Base-by-base conservation (phyloP, 2,888 invertebrate species). In the Neria commutata region DNA sequence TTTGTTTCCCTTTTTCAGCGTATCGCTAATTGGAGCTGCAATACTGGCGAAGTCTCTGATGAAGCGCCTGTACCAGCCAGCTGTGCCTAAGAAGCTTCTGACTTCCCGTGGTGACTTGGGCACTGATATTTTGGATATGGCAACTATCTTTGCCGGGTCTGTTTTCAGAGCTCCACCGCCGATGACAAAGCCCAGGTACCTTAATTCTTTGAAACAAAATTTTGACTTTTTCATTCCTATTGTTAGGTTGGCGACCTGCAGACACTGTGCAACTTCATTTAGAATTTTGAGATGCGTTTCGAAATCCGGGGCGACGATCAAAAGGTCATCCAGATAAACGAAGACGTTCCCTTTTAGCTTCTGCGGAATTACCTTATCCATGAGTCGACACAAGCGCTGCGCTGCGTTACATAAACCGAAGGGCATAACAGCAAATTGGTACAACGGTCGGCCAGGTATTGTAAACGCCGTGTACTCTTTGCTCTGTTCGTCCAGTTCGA, bases 21-120 rank as follows among this genome's bases (percentile, higher is more conserved):
- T 23, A 14, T 54, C 58, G 1, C 40, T 61, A 0, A 62, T 16
- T 1, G 64, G 57, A 1, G 52, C 54, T 4, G 57, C 16, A 0
- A 62, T 1, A 0, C 8, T 40, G 0, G 61, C 60, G 26, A 60
- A 65, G 40, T 60, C 58, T 17, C 17, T 14, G 6, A 65, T 61
- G 37, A 66, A 64, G 3, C 60, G 34, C 1, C 57, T 37, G 24
- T 64, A 64, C 64, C 63, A 67, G 0, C 64, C 62, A 2, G 64
- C 61, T 37, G 62, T 60, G 1, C 67, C 64, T 37, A 64, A 26
- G 19, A 67, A 63, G 11, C 63, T 34, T 2, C 66, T 46, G 1
- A 65, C 53, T 40, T 64, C 53, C 14, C 56, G 55, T 2, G 55
- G 34, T 5, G 45, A 54, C 14, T 56, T 54, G 11, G 61, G 62